Evolutionary conservation across 2,113 vertebrate genomes (phyloP).

Genomic region (Spilogale gracilis): DNA sequence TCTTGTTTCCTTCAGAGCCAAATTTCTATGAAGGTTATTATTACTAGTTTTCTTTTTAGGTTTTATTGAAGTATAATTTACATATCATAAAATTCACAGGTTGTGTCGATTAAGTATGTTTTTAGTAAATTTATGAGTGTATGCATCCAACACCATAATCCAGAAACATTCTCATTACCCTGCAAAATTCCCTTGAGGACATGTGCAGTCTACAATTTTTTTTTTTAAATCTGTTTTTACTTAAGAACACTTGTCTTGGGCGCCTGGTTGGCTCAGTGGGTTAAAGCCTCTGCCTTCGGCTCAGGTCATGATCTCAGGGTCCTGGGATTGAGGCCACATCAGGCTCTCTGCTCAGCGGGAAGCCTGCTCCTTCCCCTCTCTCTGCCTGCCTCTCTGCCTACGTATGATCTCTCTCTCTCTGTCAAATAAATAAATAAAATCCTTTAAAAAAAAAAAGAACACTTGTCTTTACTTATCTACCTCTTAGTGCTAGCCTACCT

Average conservation of each 20-base stretch:
- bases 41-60: constrained; percentile 29
- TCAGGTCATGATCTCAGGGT: no score
- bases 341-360: no score
- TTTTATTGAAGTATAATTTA: neutral
- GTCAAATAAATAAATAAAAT: no score
- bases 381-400: no score
- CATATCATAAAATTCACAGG: neutral
- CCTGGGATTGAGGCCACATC: no score
- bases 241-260: neutral
- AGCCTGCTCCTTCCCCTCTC: no score
- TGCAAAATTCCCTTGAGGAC: neutral
- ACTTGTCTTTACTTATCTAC: neutral
- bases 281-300: no score
- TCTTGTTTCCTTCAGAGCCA: constrained; percentile 13
- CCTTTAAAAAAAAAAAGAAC: neutral
- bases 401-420: no score
- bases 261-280: no score
- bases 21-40: neutral
- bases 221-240: neutral
- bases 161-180: neutral
- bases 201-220: neutral
- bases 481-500: neutral
- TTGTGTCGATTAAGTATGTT: neutral
- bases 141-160: neutral
- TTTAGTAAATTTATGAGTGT: constrained; percentile 7